Evolutionary conservation across 1,140 invertebrate genomes (phyloP), one percentile per base, ranked within the genome.

Genomic region (Tetramorium alpestre): DNA sequence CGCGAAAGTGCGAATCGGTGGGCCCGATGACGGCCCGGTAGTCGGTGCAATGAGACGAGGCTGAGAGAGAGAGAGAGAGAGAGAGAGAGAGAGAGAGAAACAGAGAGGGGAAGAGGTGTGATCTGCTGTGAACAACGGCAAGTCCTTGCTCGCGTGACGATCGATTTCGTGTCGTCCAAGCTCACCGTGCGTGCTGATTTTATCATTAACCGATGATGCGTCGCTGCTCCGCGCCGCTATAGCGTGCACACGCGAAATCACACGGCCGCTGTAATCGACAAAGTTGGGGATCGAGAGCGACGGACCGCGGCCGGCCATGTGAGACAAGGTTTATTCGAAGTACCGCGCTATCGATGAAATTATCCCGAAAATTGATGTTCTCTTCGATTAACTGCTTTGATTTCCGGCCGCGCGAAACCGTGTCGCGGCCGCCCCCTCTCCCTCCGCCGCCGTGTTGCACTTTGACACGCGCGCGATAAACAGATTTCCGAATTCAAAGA

Each of bases 361-460:
- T 73, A 84, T 7, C 54, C n/a, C 41, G 80, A 72, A 84, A 84
- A 84, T 84, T 84, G 69, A 54, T 41, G 54, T 49, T 60, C 80
- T 84, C 69, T 84, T 75, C 80, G 69, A 84, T 84, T 84, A 75
- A 73, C 69, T 18, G 67, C 80, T 82, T 82, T 73, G 67, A 82
- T 82, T 73, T 18, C 18, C 13, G 65, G 38, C 28, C 78, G 78
- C 80, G 80, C 54, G 69, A 75, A 60, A 84, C 54, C 80, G 54
- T 25, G 54, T 49, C 38, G 33, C 25, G 49, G 28, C 13, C 18
- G 18, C 18, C 51, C 3, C 16, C 18, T 0, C 47, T 47, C 44
- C 54, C 58, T 7, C 33, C 28, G 2, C 64, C 64, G 13, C 38
- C 4, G 49, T n/a, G 16, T 41, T 25, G 11, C 65, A 44, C 67